These are phyloP conservation scores for Dryocosmus kuriphilus DNA, from an alignment of 2,888 invertebrate genomes.

Conservation along the genomic window DNA sequence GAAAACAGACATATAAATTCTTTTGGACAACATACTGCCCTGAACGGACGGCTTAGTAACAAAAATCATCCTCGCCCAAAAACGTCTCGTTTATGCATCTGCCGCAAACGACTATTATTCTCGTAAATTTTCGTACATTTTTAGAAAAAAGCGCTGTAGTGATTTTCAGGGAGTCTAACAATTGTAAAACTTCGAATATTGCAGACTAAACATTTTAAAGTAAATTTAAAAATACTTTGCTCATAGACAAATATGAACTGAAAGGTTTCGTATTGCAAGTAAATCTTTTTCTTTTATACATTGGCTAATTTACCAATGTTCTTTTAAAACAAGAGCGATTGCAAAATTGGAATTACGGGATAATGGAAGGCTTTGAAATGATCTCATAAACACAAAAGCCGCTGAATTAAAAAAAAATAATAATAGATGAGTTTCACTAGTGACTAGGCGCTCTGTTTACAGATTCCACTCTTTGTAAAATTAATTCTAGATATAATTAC, in stretches of 20 bases:
- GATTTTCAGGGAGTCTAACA: background rate
- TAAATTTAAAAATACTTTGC: background rate
- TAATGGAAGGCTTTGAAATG: background rate
- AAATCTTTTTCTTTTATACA: background rate
- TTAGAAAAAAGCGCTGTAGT: background rate
- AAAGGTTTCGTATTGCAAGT: background rate
- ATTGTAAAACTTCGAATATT: background rate
- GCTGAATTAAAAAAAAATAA: background rate
- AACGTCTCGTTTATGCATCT: too few species aligned
- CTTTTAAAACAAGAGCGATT: background rate
- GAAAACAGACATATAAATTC: too few species aligned
- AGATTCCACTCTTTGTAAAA: background rate
- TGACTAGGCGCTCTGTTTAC: constrained; percentile 7
- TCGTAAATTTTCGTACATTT: background rate
- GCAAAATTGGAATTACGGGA: background rate
- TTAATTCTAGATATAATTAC: constrained; percentile 13
- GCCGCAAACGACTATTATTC: too few species aligned
- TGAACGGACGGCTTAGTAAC: too few species aligned
- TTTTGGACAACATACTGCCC: too few species aligned
- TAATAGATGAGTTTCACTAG: background rate
- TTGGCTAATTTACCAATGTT: background rate
- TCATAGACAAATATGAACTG: background rate
- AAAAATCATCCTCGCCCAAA: too few species aligned
- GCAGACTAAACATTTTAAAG: background rate
- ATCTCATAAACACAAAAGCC: constrained; percentile 15